phyloP scores from a whole-genome alignment of 2,113 vertebrate species.

The Hemichromis elongatus region DNA sequence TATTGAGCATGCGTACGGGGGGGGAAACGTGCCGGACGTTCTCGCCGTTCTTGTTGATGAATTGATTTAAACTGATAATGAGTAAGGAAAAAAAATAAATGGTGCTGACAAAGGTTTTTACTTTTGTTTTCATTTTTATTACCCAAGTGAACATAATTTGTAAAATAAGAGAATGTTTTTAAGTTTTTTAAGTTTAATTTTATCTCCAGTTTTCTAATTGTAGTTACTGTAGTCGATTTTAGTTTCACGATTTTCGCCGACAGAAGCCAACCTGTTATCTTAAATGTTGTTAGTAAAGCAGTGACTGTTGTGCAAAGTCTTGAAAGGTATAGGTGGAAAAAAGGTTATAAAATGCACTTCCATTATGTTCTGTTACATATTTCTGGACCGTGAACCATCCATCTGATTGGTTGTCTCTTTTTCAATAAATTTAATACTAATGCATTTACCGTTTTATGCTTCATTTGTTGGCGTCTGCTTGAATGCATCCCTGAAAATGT shows the following conservation, averaged over 20 bases:
- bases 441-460: conserved; percentile 40
- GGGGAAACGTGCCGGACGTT: conserved; percentile 2
- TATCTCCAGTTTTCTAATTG: conserved; percentile 70
- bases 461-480: not conserved
- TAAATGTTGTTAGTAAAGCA: conserved; percentile 75
- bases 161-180: conserved; percentile 72
- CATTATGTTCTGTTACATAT: conserved; percentile 70
- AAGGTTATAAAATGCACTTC: conserved; percentile 53
- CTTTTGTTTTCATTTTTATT: conserved; percentile 65
- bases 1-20: conserved; percentile 20
- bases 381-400: conserved; percentile 69
- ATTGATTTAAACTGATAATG: conserved; percentile 16
- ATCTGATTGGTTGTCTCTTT: conserved; percentile 76
- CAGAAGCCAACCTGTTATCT: conserved; percentile 64
- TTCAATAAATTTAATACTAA: conserved; percentile 82
- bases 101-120: conserved; percentile 71
- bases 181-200: conserved; percentile 65
- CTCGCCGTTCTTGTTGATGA: not conserved
- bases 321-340: conserved; percentile 49
- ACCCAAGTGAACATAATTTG: conserved; percentile 72
- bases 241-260: conserved; percentile 54
- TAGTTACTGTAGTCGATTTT: conserved; percentile 63
- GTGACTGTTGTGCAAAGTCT: conserved; percentile 67
- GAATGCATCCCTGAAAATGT: not conserved
- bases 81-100: conserved; percentile 28